Evolutionary conservation across 2,113 vertebrate species (phyloP).

Genomic region (Thinocorus orbignyianus): DNA sequence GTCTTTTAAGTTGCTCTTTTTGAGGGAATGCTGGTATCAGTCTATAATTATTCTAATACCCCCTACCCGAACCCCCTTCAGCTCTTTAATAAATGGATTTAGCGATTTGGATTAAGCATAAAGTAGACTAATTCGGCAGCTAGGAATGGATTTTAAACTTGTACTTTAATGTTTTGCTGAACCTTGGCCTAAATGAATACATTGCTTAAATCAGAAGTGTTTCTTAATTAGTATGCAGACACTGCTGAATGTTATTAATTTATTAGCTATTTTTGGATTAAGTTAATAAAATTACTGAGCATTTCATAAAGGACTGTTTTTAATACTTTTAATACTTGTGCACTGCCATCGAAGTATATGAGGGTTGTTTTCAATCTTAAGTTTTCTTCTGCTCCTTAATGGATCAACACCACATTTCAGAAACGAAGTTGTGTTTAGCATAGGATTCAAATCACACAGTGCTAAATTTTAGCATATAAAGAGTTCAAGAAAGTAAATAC

Average conservation of each 20-base stretch:
- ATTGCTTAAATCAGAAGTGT: not conserved
- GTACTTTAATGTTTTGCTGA: slow-evolving; percentile 26
- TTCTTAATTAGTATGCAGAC: slow-evolving; percentile 17
- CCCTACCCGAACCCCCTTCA: not conserved
- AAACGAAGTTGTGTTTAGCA: not conserved
- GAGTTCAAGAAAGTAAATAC: not conserved
- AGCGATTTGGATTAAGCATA: slow-evolving; percentile 14
- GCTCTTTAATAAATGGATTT: not conserved
- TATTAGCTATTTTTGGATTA: not conserved
- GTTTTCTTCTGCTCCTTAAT: not conserved
- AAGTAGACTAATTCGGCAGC: not conserved
- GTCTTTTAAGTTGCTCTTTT: not conserved
- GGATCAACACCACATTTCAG: not conserved
- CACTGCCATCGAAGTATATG: not conserved
- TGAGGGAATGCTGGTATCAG: not conserved
- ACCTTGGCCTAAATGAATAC: not conserved
- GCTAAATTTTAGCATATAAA: not conserved
- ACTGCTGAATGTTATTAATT: not conserved
- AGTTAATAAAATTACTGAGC: slow-evolving; percentile 1
- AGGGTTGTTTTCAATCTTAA: not conserved
- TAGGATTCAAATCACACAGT: not conserved
- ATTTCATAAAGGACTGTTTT: not conserved
- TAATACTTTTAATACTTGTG: not conserved
- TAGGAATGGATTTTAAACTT: slow-evolving; percentile 9
- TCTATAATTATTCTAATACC: not conserved